Percentiles rank a stretch among this genome's conserved stretches.
Evolutionary conservation across 2,888 invertebrate species (phyloP).

Genomic region (Trichogramma dendrolimi): DNA sequence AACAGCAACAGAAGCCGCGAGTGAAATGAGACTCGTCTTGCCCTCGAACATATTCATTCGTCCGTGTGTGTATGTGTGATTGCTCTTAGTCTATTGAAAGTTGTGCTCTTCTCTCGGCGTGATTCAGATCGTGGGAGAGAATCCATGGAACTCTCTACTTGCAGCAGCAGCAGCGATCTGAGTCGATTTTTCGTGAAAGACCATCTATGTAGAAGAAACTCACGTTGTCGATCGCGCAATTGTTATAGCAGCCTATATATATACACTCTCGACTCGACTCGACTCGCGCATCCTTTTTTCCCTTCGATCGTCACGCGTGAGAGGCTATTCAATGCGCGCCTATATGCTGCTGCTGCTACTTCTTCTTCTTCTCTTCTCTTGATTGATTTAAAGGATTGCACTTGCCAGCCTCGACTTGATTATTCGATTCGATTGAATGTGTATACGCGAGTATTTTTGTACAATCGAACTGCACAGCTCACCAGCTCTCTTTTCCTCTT

Average conservation of each 20-base stretch:
- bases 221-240: slow-evolving; percentile 16
- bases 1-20: no score
- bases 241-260: slow-evolving; percentile 1
- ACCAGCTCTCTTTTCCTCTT: no score
- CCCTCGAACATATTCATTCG: slow-evolving; percentile 2
- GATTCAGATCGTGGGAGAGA: slow-evolving; percentile 42
- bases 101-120: slow-evolving; percentile 30
- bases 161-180: neutral
- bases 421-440: neutral
- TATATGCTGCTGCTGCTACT: neutral
- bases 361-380: neutral
- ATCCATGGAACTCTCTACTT: slow-evolving; percentile 27
- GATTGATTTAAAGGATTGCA: slow-evolving; percentile 7
- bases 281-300: no score
- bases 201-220: slow-evolving; percentile 14
- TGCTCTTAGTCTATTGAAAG: slow-evolving; percentile 42
- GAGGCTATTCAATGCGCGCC: slow-evolving; percentile 5
- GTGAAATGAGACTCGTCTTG: slow-evolving; percentile 1
- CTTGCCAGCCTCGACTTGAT: neutral
- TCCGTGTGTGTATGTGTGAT: slow-evolving; percentile 37
- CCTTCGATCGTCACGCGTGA: slow-evolving; percentile 7
- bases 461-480: no score
- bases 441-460: neutral
- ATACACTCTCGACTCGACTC: no score
- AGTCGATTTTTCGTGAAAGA: no score